Conservation (phyloP, 2,113 vertebrate species). For the Brienomyrus brachyistius region DNA sequence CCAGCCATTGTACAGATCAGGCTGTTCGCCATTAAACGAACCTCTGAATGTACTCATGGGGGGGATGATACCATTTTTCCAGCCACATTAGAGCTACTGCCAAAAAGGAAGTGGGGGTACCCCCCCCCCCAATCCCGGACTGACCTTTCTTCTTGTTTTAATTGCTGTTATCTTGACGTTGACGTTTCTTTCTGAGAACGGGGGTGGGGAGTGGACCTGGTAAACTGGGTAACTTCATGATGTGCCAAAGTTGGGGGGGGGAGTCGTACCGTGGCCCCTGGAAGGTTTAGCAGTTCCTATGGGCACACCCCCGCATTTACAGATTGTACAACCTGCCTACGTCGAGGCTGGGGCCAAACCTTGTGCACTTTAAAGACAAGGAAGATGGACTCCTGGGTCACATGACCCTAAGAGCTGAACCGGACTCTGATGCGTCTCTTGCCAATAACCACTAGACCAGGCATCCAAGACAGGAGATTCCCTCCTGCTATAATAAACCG, state of each 20-base stretch:
- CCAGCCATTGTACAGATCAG: neutral
- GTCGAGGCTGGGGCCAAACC: neutral
- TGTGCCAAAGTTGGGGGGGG: slow-evolving; percentile 18
- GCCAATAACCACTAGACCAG: neutral
- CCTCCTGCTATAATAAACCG: neutral
- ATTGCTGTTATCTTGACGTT: neutral
- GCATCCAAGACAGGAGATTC: neutral
- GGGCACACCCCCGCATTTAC: neutral
- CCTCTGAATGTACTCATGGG: slow-evolving; percentile 17
- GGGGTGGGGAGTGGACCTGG: no score
- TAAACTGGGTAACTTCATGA: neutral
- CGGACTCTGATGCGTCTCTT: neutral
- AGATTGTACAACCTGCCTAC: neutral
- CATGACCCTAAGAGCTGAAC: neutral
- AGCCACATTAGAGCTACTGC: neutral
- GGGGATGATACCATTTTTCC: neutral
- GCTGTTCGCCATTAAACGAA: neutral
- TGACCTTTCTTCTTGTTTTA: neutral
- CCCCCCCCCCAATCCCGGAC: neutral
- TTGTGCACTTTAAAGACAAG: neutral
- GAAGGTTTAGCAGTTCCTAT: neutral
- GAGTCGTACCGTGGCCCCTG: neutral
- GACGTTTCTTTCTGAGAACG: neutral
- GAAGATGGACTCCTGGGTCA: neutral
- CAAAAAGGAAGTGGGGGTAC: slow-evolving; percentile 2